phyloP scores from a whole-genome alignment of 1,140 invertebrate species.

The Tribolium castaneum region DNA sequence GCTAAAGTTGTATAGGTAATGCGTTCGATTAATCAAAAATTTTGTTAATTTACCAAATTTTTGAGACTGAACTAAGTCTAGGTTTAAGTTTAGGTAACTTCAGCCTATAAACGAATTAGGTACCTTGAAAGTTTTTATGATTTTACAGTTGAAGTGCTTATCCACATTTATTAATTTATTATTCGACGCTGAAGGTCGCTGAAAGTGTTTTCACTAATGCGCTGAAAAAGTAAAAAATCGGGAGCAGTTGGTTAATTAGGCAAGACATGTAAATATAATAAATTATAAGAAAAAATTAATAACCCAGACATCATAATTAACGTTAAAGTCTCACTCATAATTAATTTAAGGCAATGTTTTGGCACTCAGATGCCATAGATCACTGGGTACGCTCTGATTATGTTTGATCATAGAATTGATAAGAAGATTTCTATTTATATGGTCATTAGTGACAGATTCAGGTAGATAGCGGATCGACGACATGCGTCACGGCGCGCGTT shows the following conservation, averaged over 20 bases:
- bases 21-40: too few species aligned
- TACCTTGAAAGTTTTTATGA: too few species aligned
- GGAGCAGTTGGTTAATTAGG: background rate
- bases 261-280: background rate
- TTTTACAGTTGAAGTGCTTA: too few species aligned
- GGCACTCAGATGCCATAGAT: slow-evolving; percentile 37
- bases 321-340: background rate
- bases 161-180: too few species aligned
- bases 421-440: slow-evolving; percentile 58
- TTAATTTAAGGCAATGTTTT: slow-evolving; percentile 31
- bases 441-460: slow-evolving; percentile 59
- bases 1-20: too few species aligned
- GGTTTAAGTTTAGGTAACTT: too few species aligned
- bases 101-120: too few species aligned
- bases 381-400: slow-evolving; percentile 5
- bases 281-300: background rate
- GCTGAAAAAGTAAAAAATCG: background rate
- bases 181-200: too few species aligned
- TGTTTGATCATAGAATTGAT: slow-evolving; percentile 46
- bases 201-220: too few species aligned
- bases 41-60: too few species aligned
- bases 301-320: background rate
- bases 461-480: slow-evolving; percentile 59
- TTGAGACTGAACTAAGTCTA: too few species aligned
- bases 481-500: slow-evolving; percentile 60